A percentile compares a stretch with the other conserved stretches of the same genome.
Conservation (phyloP, 2,888 invertebrate species). For the Lobophora halterata region DNA sequence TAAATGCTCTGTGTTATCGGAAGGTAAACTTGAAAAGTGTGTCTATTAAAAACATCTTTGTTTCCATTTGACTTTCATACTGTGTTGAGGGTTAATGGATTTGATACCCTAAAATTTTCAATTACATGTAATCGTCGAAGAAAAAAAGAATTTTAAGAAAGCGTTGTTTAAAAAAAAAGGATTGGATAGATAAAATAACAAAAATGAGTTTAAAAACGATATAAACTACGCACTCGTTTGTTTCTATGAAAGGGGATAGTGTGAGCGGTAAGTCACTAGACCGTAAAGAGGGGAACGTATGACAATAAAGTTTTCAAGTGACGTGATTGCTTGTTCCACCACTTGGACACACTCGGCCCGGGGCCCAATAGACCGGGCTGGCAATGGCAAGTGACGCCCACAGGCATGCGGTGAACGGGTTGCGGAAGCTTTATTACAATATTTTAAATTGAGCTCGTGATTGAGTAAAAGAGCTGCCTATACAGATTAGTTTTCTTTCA, state of each 20-base stretch:
- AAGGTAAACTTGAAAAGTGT: conserved; percentile 24
- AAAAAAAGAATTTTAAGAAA: too few relatives aligned
- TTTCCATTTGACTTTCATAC: not conserved
- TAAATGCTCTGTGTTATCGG: conserved; percentile 31
- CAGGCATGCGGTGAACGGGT: conserved; percentile 18
- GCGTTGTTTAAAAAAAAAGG: too few relatives aligned
- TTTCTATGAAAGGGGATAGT: conserved; percentile 44
- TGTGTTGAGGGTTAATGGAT: not conserved
- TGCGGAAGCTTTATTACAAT: conserved; percentile 20
- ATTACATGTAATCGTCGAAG: too few relatives aligned
- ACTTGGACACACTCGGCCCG: conserved; percentile 16
- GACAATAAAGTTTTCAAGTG: conserved; percentile 40
- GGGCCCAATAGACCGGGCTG: too few relatives aligned
- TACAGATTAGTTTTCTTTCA: too few relatives aligned
- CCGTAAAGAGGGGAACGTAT: conserved; percentile 46
- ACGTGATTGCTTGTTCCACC: conserved; percentile 37
- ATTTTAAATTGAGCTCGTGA: conserved; percentile 3
- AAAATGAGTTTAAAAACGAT: conserved; percentile 24
- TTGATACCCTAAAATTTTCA: too few relatives aligned
- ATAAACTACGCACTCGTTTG: conserved; percentile 29
- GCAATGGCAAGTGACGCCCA: conserved; percentile 15
- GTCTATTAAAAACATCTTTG: conserved; percentile 12
- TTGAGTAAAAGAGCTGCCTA: too few relatives aligned
- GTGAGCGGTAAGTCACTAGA: conserved; percentile 39
- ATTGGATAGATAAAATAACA: too few relatives aligned